Base-by-base conservation (phyloP, 2,113 vertebrate species). In the Genyomyrus donnyi region DNA sequence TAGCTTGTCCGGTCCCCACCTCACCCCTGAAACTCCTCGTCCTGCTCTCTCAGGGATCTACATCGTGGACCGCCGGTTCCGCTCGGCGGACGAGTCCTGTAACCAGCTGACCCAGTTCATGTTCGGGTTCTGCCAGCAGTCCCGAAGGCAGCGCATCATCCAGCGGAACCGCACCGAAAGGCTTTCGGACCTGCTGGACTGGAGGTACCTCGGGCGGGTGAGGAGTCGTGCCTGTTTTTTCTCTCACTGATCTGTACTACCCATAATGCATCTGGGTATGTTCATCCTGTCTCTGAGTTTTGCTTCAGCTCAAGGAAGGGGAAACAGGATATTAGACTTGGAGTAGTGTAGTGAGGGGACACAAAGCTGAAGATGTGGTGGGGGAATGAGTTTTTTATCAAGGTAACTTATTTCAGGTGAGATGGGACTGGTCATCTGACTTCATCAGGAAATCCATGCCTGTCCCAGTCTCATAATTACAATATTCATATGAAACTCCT, bases 71-170 rank as follows among this genome's bases (percentile, higher is more conserved):
- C 95, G 98, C 39, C 94, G 98, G n/a, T 99, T 97, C 94, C 92
- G 97, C 24, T 98, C 98, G 0, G 95, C 97, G 0, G 98, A 99
- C 0, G 98, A 98, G 89, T 98, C 98, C 0, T 99, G 98, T 90
- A 99, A 98, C 91, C 98, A 99, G 94, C 95, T 99, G 94, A 99
- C 98, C 53, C 97, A 99, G 93, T 98, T 99, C 95, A 96, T 99
- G 91, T 98, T 99, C 0, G 93, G 93, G 0, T 99, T 99, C 92
- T 99, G 98, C 91, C 98, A 99, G 94, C 98, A 99, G 94, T 98
- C 98, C 1, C 96, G 97, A 0, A 97, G 98, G 35, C 98, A 99
- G 93, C 96, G 98, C 89, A 97, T 99, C 93, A 97, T 99, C 91
- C 98, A 99, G 91, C 95, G 98, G 62, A 99, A 99, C 94, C 95